Conservation (phyloP, 2,888 invertebrate genomes). For the Andrena minutula region DNA sequence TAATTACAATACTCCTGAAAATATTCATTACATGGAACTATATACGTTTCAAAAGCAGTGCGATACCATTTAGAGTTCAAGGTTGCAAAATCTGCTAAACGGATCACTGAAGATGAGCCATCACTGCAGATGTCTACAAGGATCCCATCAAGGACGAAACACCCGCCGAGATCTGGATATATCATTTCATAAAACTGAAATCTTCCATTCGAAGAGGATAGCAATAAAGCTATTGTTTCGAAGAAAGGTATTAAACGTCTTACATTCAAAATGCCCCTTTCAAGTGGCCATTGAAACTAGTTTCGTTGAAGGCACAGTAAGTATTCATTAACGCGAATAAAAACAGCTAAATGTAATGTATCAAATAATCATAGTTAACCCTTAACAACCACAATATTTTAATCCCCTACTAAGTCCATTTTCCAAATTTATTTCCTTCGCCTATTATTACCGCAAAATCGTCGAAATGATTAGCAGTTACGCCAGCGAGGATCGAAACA, state of each 20-base stretch:
- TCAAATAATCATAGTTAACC: too few species aligned
- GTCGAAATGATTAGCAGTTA: not conserved
- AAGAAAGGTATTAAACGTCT: not conserved
- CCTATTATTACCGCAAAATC: not conserved
- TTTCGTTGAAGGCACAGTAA: not conserved
- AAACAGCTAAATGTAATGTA: too few species aligned
- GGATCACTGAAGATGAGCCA: slow-evolving; percentile 5
- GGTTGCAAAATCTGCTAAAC: slow-evolving; percentile 21
- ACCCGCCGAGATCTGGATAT: not conserved
- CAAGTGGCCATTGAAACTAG: not conserved
- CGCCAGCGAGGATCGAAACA: not conserved
- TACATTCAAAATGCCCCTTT: not conserved
- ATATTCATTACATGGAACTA: not conserved
- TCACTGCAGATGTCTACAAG: slow-evolving; percentile 18
- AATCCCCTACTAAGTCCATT: too few species aligned
- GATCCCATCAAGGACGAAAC: slow-evolving; percentile 14
- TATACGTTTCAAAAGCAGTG: slow-evolving; percentile 5
- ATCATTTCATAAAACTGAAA: slow-evolving; percentile 14
- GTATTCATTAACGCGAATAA: not conserved
- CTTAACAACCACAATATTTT: too few species aligned
- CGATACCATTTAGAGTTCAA: not conserved
- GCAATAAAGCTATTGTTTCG: not conserved
- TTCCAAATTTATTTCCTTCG: too few species aligned
- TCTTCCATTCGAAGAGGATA: not conserved
- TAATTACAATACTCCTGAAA: not conserved